A percentile compares a stretch with the other conserved stretches of the same genome.
phyloP scores from a whole-genome alignment of 2,797 vertebrate genomes.

The Macrochelys suwanniensis region DNA sequence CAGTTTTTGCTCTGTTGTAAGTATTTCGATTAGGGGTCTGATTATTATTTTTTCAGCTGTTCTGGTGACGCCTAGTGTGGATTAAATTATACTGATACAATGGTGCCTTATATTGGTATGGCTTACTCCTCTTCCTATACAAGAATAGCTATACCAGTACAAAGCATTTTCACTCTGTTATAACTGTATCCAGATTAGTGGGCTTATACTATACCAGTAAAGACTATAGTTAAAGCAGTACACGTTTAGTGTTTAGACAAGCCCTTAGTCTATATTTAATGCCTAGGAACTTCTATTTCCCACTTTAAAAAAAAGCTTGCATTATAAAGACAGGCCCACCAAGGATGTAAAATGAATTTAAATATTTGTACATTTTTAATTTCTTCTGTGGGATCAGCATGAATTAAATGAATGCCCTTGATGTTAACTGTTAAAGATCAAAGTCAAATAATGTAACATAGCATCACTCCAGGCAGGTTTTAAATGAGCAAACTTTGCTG shows the following conservation, averaged over 20 bases:
- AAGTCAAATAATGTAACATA: slow-evolving; percentile 30
- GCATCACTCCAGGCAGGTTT: slow-evolving; percentile 31
- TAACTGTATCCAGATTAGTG: not conserved
- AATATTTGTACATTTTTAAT: not conserved
- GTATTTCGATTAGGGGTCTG: not conserved
- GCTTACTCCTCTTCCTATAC: not conserved
- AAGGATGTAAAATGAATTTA: slow-evolving; percentile 14
- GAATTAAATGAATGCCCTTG: not conserved
- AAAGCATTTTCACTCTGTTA: not conserved
- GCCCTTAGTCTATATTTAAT: not conserved
- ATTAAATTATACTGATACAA: not conserved
- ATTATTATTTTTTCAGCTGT: not conserved
- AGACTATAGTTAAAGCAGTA: not conserved
- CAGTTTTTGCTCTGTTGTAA: not conserved
- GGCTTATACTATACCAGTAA: not conserved
- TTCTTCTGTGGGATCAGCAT: not conserved
- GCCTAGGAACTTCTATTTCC: not conserved
- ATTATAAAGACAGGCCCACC: not conserved
- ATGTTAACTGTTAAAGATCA: slow-evolving; percentile 28
- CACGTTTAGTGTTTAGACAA: not conserved
- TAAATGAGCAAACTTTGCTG: slow-evolving; percentile 39
- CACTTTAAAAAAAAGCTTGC: not conserved
- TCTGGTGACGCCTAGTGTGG: not conserved
- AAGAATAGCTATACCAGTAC: not conserved
- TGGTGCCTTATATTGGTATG: not conserved